Conservation (phyloP, 1,140 invertebrate species). For the Riptortus pedestris region DNA sequence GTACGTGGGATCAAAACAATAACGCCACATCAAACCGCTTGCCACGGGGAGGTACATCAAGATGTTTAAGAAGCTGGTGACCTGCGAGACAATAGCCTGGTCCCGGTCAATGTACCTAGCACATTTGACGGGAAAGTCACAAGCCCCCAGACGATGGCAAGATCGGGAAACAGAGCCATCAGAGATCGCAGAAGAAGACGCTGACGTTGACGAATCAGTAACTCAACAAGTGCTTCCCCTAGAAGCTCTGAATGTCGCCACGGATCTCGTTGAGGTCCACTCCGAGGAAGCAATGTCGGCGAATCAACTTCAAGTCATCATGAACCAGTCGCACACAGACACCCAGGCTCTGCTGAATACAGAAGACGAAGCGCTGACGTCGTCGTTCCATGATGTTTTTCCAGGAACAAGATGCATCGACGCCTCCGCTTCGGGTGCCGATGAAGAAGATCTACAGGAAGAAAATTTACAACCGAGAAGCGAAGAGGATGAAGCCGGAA, state of each 20-base stretch:
- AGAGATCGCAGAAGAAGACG: background rate
- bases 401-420: constrained; percentile 29
- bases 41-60: background rate
- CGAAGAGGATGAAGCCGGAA: too few relatives aligned
- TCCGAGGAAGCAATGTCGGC: too few relatives aligned
- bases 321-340: too few relatives aligned
- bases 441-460: background rate
- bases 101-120: constrained; percentile 32
- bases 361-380: constrained; percentile 22
- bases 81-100: constrained; percentile 32
- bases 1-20: constrained; percentile 16
- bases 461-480: background rate
- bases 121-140: constrained; percentile 14
- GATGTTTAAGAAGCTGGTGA: constrained; percentile 31
- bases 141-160: background rate
- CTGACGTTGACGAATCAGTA: background rate
- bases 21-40: background rate
- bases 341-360: background rate
- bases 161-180: background rate
- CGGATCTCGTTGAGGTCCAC: too few relatives aligned
- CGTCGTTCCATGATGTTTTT: constrained; percentile 29
- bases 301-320: too few relatives aligned
- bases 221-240: background rate
- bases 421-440: background rate
- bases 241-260: too few relatives aligned